Evolutionary conservation across 1,140 invertebrate genomes (phyloP).

Genomic region (Heliconius hewitsoni): DNA sequence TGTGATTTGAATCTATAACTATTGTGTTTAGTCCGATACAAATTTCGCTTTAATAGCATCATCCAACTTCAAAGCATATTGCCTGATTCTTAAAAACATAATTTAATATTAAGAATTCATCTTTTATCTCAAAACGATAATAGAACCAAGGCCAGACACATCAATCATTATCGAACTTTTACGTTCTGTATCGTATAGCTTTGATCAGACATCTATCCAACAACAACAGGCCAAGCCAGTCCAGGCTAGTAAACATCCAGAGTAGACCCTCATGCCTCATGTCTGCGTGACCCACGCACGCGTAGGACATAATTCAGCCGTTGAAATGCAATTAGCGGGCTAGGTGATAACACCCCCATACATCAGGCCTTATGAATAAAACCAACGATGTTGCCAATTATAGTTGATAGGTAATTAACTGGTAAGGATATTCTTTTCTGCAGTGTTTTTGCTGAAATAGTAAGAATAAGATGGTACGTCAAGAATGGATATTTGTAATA

Average conservation of each 20-base stretch:
- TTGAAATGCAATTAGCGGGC: conserved; percentile 53
- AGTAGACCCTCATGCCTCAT: conserved; percentile 19
- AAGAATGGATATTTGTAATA: no score
- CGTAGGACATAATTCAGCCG: conserved; percentile 47
- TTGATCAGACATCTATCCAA: conserved; percentile 10
- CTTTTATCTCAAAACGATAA: no score
- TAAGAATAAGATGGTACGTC: no score
- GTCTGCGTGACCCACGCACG: conserved; percentile 30
- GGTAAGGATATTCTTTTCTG: background rate
- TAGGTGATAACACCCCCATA: conserved; percentile 54
- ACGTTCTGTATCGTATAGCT: background rate
- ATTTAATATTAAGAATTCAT: no score
- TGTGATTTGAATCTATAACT: no score
- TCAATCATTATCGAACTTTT: background rate
- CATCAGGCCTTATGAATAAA: conserved; percentile 29
- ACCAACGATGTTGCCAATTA: background rate
- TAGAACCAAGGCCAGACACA: no score
- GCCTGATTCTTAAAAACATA: no score
- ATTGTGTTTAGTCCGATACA: no score
- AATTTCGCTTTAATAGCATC: no score
- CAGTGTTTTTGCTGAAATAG: no score
- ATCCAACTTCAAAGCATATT: no score
- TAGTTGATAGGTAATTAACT: background rate
- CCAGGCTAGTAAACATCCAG: conserved; percentile 23
- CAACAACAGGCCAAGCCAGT: background rate